Evolutionary conservation across 2,797 vertebrate species (phyloP).

Genomic region (Acanthornis magna): DNA sequence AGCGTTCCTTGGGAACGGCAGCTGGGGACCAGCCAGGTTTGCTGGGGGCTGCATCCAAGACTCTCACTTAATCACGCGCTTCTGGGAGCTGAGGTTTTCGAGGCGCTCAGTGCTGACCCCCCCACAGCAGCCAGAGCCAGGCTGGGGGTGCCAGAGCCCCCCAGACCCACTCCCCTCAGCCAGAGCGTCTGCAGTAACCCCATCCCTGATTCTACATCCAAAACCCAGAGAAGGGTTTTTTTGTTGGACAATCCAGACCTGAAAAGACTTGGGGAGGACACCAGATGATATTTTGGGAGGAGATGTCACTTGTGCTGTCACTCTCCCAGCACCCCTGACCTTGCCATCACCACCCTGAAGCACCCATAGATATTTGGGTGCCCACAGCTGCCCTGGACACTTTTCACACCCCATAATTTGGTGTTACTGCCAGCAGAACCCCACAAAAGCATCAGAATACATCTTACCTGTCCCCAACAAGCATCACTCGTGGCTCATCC

Average conservation of each 20-base stretch:
- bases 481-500: rapidly evolving
- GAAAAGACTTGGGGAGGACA: rapidly evolving
- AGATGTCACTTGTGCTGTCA: rapidly evolving
- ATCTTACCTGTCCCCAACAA: rapidly evolving
- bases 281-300: too few species aligned
- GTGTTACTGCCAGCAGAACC: not conserved
- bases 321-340: not conserved
- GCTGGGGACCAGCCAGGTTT: conserved; percentile 17
- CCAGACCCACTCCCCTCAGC: not conserved
- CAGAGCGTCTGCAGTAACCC: rapidly evolving
- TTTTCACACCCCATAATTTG: not conserved
- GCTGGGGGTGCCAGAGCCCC: not conserved
- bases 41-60: not conserved
- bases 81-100: not conserved
- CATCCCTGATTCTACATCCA: rapidly evolving
- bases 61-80: not conserved
- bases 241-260: not conserved
- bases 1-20: not conserved
- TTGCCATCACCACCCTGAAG: rapidly evolving
- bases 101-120: not conserved
- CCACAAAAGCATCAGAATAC: not conserved
- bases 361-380: rapidly evolving
- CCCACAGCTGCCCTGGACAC: not conserved
- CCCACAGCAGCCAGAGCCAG: not conserved
- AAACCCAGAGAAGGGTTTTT: rapidly evolving